These are phyloP conservation scores for Cataglyphis altisquamis DNA, from an alignment of 2,888 invertebrate species.

Conservation along the genomic window DNA sequence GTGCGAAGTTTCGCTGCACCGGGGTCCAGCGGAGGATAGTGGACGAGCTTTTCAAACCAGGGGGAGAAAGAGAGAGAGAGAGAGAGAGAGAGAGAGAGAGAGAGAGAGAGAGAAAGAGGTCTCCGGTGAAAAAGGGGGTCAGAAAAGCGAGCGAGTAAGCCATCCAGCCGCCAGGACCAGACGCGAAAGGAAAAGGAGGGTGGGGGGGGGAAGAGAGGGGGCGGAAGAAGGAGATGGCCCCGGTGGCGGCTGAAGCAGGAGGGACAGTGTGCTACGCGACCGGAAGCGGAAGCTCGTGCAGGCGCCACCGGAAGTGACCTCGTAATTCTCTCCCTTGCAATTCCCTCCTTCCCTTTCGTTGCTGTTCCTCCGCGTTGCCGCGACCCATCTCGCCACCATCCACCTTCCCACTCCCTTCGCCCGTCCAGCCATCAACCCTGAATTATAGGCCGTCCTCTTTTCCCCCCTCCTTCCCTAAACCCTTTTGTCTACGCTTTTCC, in stretches of 20 bases:
- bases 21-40: slow-evolving; percentile 60
- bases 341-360: slow-evolving; percentile 65
- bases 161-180: slow-evolving; percentile 34
- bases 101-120: background rate
- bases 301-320: slow-evolving; percentile 86
- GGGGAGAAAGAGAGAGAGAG: background rate
- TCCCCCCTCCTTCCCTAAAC: slow-evolving; percentile 80
- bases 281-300: slow-evolving; percentile 86
- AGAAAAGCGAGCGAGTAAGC: slow-evolving; percentile 48
- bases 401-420: slow-evolving; percentile 62
- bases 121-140: slow-evolving; percentile 52
- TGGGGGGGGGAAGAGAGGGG: background rate
- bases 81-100: background rate
- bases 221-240: slow-evolving; percentile 54
- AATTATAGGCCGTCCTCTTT: slow-evolving; percentile 82
- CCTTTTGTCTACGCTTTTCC: slow-evolving; percentile 85
- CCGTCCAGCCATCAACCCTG: slow-evolving; percentile 84
- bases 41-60: slow-evolving; percentile 32
- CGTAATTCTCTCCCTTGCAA: slow-evolving; percentile 85
- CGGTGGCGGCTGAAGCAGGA: slow-evolving; percentile 70
- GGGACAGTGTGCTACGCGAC: slow-evolving; percentile 78
- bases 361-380: slow-evolving; percentile 53
- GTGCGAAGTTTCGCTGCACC: slow-evolving; percentile 82
- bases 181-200: slow-evolving; percentile 22
- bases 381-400: slow-evolving; percentile 35